A percentile compares a stretch with the other conserved stretches of the same genome.
phyloP scores from a whole-genome alignment of 92 coral and sea anemone genomes.

The Bergia sp. region DNA sequence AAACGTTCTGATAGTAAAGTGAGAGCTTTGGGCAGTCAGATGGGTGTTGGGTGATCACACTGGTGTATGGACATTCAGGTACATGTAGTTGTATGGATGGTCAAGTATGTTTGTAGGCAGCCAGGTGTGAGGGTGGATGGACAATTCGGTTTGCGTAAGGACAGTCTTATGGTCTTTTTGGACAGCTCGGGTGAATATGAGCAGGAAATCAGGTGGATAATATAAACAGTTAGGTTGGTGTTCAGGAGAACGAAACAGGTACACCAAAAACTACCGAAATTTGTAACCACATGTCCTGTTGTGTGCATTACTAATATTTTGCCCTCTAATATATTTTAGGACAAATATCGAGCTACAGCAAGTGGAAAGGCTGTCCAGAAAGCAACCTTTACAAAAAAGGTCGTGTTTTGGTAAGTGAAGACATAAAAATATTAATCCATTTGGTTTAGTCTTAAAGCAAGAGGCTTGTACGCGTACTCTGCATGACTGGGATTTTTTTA shows the following conservation, averaged over 20 bases:
- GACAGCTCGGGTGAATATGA: background rate
- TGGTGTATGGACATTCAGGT: background rate
- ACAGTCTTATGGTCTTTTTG: background rate
- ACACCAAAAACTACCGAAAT: background rate
- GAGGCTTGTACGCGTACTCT: too few relatives aligned
- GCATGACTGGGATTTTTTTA: too few relatives aligned
- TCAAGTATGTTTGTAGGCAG: background rate
- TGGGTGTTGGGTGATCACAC: background rate
- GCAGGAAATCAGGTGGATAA: background rate
- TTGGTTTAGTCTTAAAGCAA: too few relatives aligned
- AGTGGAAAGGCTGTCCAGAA: conserved; percentile 74
- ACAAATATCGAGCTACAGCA: conserved; percentile 91
- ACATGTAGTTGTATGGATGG: background rate
- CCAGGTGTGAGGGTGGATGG: background rate
- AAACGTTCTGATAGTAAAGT: background rate
- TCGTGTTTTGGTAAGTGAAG: conserved; percentile 83
- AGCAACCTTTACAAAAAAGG: conserved; percentile 70
- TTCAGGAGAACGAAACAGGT: background rate
- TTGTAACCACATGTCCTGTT: background rate
- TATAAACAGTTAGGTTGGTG: conserved; percentile 44
- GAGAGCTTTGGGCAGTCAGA: background rate
- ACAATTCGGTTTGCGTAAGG: background rate
- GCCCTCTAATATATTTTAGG: conserved; percentile 47
- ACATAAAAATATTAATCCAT: background rate
- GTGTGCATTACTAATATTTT: background rate